Conservation (phyloP, 2,888 invertebrate species). For the Gisinianus flammeolus region DNA sequence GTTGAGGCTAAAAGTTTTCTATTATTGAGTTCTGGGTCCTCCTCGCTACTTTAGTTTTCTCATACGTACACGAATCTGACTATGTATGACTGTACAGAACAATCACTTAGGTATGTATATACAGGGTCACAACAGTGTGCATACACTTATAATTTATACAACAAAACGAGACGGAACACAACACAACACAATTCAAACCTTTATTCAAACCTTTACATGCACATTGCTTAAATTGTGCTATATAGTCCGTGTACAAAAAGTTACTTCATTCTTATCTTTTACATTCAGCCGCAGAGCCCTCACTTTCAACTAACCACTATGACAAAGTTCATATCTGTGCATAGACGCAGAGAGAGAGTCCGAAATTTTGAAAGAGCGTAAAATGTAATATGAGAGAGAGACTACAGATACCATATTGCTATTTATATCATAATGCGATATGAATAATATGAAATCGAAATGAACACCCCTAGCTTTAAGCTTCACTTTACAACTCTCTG, state of each 20-base stretch:
- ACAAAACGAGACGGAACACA: too few species aligned
- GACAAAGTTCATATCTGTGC: background rate
- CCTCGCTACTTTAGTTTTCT: background rate
- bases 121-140: too few species aligned
- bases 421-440: background rate
- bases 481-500: background rate
- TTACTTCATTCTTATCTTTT: conserved; percentile 10
- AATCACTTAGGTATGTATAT: too few species aligned
- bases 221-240: too few species aligned
- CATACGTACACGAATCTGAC: background rate
- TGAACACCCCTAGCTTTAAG: background rate
- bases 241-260: too few species aligned
- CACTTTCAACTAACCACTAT: background rate
- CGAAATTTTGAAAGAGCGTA: background rate
- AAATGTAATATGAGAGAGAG: background rate
- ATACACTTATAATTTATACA: too few species aligned
- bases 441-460: background rate
- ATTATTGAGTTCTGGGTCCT: background rate
- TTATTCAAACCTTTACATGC: too few species aligned
- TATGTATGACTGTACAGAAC: too few species aligned
- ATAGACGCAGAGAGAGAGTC: background rate
- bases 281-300: background rate
- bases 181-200: too few species aligned
- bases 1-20: background rate
- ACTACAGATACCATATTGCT: background rate